Percentiles rank a stretch among this genome's conserved stretches.
These are phyloP conservation scores for Yponomeuta malinellus DNA, from an alignment of 2,888 invertebrate species.

Conservation along the genomic window DNA sequence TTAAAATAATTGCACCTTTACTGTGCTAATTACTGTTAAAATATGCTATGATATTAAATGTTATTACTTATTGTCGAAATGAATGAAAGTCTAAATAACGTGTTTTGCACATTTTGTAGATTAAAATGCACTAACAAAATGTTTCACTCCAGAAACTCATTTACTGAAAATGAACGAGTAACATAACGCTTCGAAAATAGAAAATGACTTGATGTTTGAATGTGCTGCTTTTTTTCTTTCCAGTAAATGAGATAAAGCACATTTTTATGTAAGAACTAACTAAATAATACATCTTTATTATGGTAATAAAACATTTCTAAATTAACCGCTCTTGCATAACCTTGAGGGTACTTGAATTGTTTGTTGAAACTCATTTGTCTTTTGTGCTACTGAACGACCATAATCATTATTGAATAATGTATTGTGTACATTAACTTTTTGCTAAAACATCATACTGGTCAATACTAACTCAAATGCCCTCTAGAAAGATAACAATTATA, in stretches of 20 bases:
- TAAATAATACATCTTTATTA: background rate
- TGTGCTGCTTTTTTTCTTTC: conserved; percentile 23
- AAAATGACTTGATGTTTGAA: background rate
- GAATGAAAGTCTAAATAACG: conserved; percentile 38
- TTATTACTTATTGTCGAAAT: conserved; percentile 24
- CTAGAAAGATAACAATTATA: conserved; percentile 23
- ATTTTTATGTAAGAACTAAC: background rate
- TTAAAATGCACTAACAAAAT: background rate
- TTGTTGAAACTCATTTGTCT: background rate
- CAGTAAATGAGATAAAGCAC: conserved; percentile 21
- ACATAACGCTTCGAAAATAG: background rate
- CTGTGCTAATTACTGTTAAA: conserved; percentile 22
- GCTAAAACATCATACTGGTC: conserved; percentile 23
- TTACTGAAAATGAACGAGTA: conserved; percentile 22
- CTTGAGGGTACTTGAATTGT: conserved; percentile 8
- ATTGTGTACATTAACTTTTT: too few species aligned
- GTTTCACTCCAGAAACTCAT: conserved; percentile 24
- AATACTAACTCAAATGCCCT: conserved; percentile 37
- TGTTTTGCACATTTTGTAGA: conserved; percentile 42
- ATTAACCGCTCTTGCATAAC: background rate
- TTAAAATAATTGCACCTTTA: conserved; percentile 48
- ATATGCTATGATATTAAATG: conserved; percentile 3
- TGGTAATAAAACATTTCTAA: background rate
- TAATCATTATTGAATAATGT: background rate
- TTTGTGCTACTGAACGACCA: background rate